Conservation (phyloP, 1,140 invertebrate genomes). For the Drosophila elegans region DNA sequence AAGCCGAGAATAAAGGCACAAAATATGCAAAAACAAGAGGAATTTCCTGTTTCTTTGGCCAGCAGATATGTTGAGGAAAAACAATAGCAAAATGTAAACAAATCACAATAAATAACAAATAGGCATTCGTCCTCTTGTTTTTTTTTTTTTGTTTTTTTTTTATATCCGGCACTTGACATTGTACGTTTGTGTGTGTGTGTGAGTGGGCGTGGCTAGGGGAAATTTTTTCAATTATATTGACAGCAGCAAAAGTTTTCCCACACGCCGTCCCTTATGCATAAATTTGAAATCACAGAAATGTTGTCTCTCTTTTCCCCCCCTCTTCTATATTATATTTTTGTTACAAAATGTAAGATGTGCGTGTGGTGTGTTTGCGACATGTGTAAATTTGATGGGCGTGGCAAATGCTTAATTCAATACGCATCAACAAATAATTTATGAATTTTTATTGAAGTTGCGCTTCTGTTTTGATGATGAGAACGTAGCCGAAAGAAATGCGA, state of each 20-base stretch:
- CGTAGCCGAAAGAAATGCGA: not conserved
- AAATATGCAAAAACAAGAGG: slow-evolving; percentile 32
- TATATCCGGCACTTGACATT: slow-evolving; percentile 31
- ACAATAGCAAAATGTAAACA: slow-evolving; percentile 39
- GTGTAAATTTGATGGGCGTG: slow-evolving; percentile 31
- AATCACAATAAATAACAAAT: slow-evolving; percentile 47
- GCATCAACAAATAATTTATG: slow-evolving; percentile 51
- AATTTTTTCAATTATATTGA: slow-evolving; percentile 50
- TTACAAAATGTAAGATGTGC: slow-evolving; percentile 2
- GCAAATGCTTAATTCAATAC: slow-evolving; percentile 47
- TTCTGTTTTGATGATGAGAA: slow-evolving; percentile 10
- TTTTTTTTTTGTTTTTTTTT: slow-evolving; percentile 13
- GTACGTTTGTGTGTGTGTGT: not conserved
- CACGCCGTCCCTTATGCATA: slow-evolving; percentile 16
- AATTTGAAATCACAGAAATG: slow-evolving; percentile 39
- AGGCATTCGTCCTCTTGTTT: slow-evolving; percentile 31
- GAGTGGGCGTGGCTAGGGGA: slow-evolving; percentile 24
- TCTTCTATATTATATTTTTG: slow-evolving; percentile 4
- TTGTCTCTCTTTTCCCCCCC: not conserved
- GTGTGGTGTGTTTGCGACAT: slow-evolving; percentile 12
- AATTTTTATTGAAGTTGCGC: slow-evolving; percentile 39
- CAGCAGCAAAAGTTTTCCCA: slow-evolving; percentile 23
- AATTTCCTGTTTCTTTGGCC: slow-evolving; percentile 36
- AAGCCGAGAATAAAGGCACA: slow-evolving; percentile 1
- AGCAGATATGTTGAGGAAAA: slow-evolving; percentile 10